A percentile compares a stretch with the other conserved stretches of the same genome.
Conservation (phyloP, 2,888 invertebrate genomes). For the Phyto melanocephala region DNA sequence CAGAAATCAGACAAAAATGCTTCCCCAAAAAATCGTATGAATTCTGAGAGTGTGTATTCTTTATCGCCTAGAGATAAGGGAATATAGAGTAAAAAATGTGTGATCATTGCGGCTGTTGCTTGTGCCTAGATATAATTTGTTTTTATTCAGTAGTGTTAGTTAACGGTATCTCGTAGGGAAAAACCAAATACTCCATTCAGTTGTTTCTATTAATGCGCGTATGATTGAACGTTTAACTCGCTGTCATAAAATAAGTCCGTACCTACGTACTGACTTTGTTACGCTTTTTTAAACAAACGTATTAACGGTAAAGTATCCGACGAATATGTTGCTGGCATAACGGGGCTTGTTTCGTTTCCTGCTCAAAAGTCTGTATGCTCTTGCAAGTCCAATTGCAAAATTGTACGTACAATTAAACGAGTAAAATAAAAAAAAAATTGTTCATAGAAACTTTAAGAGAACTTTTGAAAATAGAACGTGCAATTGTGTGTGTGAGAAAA, state of each 20-base stretch:
- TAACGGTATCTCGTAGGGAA: conserved; percentile 55
- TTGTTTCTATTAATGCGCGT: conserved; percentile 57
- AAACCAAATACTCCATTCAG: conserved; percentile 71
- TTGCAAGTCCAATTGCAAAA: conserved; percentile 17
- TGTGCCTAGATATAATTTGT: conserved; percentile 9
- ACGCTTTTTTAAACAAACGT: neutral
- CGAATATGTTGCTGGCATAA: conserved; percentile 7
- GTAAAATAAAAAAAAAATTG: neutral
- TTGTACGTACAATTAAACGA: neutral
- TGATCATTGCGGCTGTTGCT: neutral
- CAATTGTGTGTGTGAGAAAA: conserved; percentile 24
- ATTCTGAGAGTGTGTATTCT: neutral
- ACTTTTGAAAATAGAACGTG: neutral
- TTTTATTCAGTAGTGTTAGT: conserved; percentile 16
- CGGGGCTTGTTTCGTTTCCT: neutral
- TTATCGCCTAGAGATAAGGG: conserved; percentile 49
- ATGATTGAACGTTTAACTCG: conserved; percentile 37
- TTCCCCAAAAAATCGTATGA: neutral
- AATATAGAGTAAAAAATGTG: conserved; percentile 21
- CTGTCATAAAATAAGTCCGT: conserved; percentile 8
- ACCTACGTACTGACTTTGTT: neutral
- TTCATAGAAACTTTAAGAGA: conserved; percentile 27
- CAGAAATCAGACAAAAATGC: neutral
- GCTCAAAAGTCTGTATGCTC: neutral
- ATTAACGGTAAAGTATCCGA: neutral